Evolutionary conservation across 2,113 vertebrate species (phyloP), one percentile per base, ranked within the genome.

Genomic region (Deroptyus accipitrinus): DNA sequence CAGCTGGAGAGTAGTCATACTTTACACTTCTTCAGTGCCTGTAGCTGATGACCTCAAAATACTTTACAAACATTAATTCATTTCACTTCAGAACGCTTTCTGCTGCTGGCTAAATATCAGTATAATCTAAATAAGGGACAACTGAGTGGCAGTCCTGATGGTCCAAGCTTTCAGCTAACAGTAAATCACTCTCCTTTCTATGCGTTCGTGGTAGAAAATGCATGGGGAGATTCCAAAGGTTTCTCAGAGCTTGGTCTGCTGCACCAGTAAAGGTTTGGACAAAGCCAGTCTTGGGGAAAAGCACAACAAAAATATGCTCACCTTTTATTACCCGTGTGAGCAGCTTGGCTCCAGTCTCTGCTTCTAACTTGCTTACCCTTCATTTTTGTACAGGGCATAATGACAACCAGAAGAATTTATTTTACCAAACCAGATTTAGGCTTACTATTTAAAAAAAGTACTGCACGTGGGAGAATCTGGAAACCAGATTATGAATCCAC

Each of bases 401-500:
- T 12, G 24, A 94, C 44, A 96, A 95, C 93, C 14, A 80, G 18
- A 95, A 88, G 22, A 92, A 77, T 15, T 42, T 72, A 94, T 80
- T 35, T 80, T 90, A 92, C 74, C 67, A 44, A 55, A 72, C 16
- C 78, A 96, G 54, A 69, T 48, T 33, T 64, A 66, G 72, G 64
- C 52, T 61, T 95, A 63, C 37, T 91, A 79, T 92, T 92, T 90
- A 2, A 15, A 44, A 68, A 39, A 27, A 31, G 12, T 30, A 42
- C 17, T 39, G 19, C 2, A 1, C 9, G 28, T 15, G 35, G 30
- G 28, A 67, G 22, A 95, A 92, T 78, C 74, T 96, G 59, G 73
- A 96, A 96, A 94, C 16, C 69, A 91, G 63, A 89, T 89, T 85
- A 90, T 80, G 72, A 92, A 95, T 89, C 55, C 93, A 30, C 86